Evolutionary conservation across 2,113 vertebrate species (phyloP), one percentile per base, ranked within the genome.

Genomic region (Merops nubicus): DNA sequence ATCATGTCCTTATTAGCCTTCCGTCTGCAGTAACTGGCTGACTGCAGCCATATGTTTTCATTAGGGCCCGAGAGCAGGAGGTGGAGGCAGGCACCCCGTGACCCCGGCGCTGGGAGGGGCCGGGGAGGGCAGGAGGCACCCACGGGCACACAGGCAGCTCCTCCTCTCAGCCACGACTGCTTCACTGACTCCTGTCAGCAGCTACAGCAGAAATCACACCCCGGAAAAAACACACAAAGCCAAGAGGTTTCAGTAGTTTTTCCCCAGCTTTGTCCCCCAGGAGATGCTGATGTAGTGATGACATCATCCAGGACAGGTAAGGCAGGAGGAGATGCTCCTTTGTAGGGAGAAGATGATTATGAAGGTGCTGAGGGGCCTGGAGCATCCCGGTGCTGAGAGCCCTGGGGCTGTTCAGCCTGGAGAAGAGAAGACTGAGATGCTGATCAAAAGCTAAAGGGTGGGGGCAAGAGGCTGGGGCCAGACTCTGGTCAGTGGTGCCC

Each of bases 41-140:
- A 94, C 89, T 87, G 29, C 75, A 65, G 83, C 96, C 72, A 94
- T 97, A 93, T 69, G 94, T 97, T 94, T 94, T 89, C 96, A 94
- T 97, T 90, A 85, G 40, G 78, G 78, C 62, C 85, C 62, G 38
- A 87, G 78, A 92, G 76, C 63, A 79, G 87, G 91, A 34, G 25
- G 47, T 1, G 40, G 88, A 82, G 56, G 77, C 92, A 48, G 70
- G 16, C 67, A 54, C 77, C 64, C 92, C 42, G 64, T 69, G 45
- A 40, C 69, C 73, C 62, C 56, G n/a, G n/a, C n/a, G n/a, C n/a
- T n/a, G n/a, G n/a, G n/a, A n/a, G n/a, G n/a, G n/a, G n/a, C n/a
- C n/a, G n/a, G n/a, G n/a, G n/a, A n/a, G n/a, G n/a, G n/a, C n/a
- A 18, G 43, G 50, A 16, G 26, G 6, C 56, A 4, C 53, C 47